Conservation (phyloP, 2,888 invertebrate species). For the Steinernema scapterisci region DNA sequence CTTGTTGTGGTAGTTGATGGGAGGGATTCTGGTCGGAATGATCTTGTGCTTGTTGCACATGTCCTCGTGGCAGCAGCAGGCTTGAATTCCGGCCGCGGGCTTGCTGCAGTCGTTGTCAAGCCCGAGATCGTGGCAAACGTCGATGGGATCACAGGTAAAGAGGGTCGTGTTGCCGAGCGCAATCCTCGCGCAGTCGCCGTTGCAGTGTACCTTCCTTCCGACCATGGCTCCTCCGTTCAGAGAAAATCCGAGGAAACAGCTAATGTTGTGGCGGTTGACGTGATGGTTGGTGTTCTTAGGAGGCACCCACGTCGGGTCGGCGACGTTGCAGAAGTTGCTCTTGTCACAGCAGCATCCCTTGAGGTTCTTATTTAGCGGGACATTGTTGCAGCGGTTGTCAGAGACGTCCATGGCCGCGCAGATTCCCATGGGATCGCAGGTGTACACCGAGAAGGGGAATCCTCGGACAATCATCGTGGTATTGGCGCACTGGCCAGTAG, state of each 20-base stretch:
- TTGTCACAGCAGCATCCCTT: slow-evolving; percentile 18
- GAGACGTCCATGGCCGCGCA: background rate
- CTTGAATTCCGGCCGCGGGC: background rate
- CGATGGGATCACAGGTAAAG: slow-evolving; percentile 33
- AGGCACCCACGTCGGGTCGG: background rate
- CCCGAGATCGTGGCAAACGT: slow-evolving; percentile 29
- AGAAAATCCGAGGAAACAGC: slow-evolving; percentile 33
- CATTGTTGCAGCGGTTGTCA: slow-evolving; percentile 21
- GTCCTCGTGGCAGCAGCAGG: slow-evolving; percentile 32
- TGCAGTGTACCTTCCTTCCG: background rate
- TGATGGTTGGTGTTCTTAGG: background rate
- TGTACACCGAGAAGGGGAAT: slow-evolving; percentile 5
- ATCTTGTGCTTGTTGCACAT: slow-evolving; percentile 1
- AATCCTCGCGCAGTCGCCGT: slow-evolving; percentile 28
- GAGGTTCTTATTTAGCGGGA: background rate
- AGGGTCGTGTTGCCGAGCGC: slow-evolving; percentile 17
- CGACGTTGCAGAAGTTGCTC: slow-evolving; percentile 7
- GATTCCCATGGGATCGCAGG: slow-evolving; percentile 12
- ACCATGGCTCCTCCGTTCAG: background rate
- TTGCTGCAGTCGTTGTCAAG: background rate
- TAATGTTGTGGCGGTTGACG: slow-evolving; percentile 31
- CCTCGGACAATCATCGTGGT: background rate
- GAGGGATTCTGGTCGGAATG: slow-evolving; percentile 7
- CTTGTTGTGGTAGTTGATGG: background rate
- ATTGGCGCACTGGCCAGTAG: slow-evolving; percentile 33